Percentiles rank a stretch among this genome's conserved stretches.
Conservation (phyloP, 2,113 vertebrate genomes). For the Muscicapa adusta region DNA sequence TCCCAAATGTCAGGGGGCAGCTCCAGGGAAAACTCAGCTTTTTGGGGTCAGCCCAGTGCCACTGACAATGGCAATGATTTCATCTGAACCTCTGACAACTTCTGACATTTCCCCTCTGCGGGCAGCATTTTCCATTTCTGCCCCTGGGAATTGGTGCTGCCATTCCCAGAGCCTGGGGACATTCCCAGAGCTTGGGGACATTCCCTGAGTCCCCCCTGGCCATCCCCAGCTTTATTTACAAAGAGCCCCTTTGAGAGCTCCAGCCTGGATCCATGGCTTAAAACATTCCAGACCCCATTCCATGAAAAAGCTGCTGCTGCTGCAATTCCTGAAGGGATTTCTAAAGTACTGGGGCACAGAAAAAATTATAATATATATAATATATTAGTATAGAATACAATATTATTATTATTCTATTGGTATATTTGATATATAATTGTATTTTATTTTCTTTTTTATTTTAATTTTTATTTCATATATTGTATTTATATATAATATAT, state of each 20-base stretch:
- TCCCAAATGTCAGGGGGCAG: not conserved
- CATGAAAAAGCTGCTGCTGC: not conserved
- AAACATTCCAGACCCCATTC: not conserved
- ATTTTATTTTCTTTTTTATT: not conserved
- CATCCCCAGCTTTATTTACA: not conserved
- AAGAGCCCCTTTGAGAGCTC: not conserved
- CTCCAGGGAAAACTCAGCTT: not conserved
- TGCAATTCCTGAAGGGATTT: not conserved
- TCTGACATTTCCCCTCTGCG: not conserved
- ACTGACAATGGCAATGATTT: not conserved
- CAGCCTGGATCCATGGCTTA: not conserved
- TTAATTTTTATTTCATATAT: too few species aligned
- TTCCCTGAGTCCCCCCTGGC: too few species aligned
- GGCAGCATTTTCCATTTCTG: not conserved
- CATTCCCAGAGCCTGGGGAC: not conserved
- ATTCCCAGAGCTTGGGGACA: not conserved
- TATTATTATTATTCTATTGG: not conserved
- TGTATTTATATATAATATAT: too few species aligned
- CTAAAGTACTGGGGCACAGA: not conserved
- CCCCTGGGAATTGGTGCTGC: not conserved
- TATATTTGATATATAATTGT: too few species aligned
- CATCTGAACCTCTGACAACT: not conserved
- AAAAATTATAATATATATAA: not conserved
- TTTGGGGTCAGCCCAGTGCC: not conserved
- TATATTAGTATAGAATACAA: too few species aligned